Conservation (phyloP, 2,888 invertebrate species). For the Papilio elwesi region DNA sequence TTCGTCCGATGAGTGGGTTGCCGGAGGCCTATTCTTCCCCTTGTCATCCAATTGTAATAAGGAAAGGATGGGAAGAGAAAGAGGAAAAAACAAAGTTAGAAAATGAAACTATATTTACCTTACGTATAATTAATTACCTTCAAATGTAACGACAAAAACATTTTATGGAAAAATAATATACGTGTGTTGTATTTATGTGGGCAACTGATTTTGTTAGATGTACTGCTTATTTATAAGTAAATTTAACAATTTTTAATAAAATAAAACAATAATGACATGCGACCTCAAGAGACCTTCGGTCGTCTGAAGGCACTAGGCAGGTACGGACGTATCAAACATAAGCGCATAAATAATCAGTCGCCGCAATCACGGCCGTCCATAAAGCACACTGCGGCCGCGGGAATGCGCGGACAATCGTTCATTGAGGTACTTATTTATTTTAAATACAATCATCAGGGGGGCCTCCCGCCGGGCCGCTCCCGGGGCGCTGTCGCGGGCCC, state of each 20-base stretch:
- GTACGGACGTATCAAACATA: constrained; percentile 43
- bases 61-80: too few species aligned
- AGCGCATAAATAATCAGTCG: constrained; percentile 64
- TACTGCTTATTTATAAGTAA: neutral
- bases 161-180: too few species aligned
- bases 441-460: constrained; percentile 84
- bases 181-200: too few species aligned
- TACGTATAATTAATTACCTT: too few species aligned
- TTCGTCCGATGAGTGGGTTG: too few species aligned
- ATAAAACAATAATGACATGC: constrained; percentile 18
- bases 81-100: too few species aligned
- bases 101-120: too few species aligned
- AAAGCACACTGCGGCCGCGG: constrained; percentile 63
- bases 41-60: too few species aligned
- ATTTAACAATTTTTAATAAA: neutral
- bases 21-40: too few species aligned
- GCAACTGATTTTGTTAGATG: neutral
- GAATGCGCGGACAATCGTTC: constrained; percentile 81
- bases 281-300: constrained; percentile 16
- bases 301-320: constrained; percentile 12
- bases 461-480: constrained; percentile 75
- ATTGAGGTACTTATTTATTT: constrained; percentile 84
- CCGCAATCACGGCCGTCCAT: constrained; percentile 63
- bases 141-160: too few species aligned
- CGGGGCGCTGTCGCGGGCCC: constrained; percentile 81